Percentiles rank a stretch among this genome's conserved stretches.
Conservation (phyloP, 2,797 vertebrate species). For the Emydoidea blandingii region DNA sequence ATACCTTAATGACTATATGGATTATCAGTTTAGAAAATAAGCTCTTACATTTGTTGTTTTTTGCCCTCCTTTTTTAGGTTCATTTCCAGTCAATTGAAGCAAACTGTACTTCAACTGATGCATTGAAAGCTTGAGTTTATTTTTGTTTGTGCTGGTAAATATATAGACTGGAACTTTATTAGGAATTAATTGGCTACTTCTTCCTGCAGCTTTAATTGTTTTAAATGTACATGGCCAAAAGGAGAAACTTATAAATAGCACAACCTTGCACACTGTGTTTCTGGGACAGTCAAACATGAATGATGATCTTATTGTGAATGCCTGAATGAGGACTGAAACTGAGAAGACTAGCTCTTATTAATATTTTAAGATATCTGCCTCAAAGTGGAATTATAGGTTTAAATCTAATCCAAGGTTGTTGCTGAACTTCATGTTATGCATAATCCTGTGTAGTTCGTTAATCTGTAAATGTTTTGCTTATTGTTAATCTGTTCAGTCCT, state of each 20-base stretch:
- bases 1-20: background rate
- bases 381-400: background rate
- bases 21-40: background rate
- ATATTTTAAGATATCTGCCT: background rate
- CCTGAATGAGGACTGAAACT: background rate
- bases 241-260: conserved; percentile 54
- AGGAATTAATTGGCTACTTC: conserved; percentile 5
- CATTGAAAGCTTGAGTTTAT: background rate
- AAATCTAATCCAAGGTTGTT: background rate
- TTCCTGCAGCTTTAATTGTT: background rate
- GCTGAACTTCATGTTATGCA: rapidly evolving
- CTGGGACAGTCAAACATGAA: conserved; percentile 15
- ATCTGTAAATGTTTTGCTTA: background rate
- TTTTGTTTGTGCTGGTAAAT: conserved; percentile 22
- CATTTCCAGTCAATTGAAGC: background rate
- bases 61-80: background rate
- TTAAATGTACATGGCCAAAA: background rate
- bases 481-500: background rate
- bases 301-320: background rate
- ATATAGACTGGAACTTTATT: background rate
- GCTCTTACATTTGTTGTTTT: background rate
- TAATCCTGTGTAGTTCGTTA: background rate
- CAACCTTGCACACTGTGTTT: conserved; percentile 11
- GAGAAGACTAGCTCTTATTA: background rate
- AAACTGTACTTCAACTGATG: background rate